Evolutionary conservation across 2,888 invertebrate species (phyloP).

Genomic region (Chymomyza amoena): DNA sequence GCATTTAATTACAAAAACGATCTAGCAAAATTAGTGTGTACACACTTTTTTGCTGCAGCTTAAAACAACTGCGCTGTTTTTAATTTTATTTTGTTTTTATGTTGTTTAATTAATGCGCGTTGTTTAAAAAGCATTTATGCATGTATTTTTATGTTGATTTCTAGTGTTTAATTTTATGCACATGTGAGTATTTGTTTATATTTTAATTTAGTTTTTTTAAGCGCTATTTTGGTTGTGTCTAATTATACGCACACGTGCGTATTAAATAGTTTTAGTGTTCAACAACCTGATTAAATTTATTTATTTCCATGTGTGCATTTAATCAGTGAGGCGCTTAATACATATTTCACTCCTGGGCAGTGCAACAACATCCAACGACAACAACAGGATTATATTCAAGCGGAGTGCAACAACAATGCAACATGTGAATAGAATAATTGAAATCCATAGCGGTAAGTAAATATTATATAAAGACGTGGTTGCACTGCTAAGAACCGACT

Average conservation of each 20-base stretch:
- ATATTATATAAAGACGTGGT: conserved; percentile 48
- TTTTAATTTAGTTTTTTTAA: not conserved
- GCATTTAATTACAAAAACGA: too few relatives aligned
- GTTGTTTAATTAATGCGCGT: not conserved
- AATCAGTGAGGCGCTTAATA: conserved; percentile 40
- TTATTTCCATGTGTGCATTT: conserved; percentile 25
- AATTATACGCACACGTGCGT: not conserved
- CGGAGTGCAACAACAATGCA: conserved; percentile 36
- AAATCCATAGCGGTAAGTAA: conserved; percentile 49
- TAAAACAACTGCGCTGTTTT: not conserved
- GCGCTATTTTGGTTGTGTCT: not conserved
- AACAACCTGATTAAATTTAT: conserved; percentile 38
- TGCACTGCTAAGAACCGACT: conserved; percentile 33
- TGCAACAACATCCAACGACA: conserved; percentile 26
- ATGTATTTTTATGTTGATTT: not conserved
- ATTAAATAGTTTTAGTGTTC: not conserved
- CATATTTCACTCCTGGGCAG: conserved; percentile 22
- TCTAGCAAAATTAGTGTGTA: not conserved
- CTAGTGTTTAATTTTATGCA: not conserved
- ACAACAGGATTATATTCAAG: conserved; percentile 28
- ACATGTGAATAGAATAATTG: conserved; percentile 46
- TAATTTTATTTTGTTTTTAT: not conserved
- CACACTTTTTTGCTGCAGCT: not conserved
- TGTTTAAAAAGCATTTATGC: not conserved
- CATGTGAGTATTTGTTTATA: not conserved